phyloP scores from a whole-genome alignment of 2,113 vertebrate species.

The Plecturocebus donacophilus region DNA sequence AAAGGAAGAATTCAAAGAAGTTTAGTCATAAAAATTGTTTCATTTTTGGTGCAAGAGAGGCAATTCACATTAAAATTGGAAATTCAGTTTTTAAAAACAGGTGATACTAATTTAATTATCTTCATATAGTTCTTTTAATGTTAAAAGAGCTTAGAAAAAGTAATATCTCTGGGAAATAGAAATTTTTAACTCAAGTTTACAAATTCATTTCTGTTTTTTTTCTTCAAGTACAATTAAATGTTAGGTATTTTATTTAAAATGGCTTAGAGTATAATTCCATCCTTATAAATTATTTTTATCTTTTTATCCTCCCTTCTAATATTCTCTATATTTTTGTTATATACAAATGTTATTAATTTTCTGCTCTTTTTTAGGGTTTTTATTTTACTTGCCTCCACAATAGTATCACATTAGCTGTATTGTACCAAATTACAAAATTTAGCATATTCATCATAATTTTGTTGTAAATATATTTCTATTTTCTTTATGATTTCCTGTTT shows the following conservation, averaged over 20 bases:
- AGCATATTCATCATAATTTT: not conserved
- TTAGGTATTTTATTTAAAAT: not conserved
- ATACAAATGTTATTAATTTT: conserved; percentile 4
- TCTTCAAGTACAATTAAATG: not conserved
- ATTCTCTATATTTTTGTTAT: not conserved
- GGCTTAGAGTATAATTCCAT: not conserved
- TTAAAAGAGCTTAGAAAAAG: not conserved
- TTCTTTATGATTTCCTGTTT: not conserved
- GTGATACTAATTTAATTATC: not conserved
- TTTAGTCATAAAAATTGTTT: not conserved
- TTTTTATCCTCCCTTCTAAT: not conserved
- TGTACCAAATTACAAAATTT: not conserved
- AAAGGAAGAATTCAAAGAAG: not conserved
- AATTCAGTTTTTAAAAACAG: not conserved
- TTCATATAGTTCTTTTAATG: not conserved
- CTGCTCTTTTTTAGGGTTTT: not conserved
- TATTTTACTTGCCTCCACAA: not conserved
- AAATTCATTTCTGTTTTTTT: not conserved
- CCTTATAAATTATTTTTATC: not conserved
- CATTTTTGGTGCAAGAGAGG: not conserved
- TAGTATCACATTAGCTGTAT: not conserved
- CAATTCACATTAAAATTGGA: not conserved
- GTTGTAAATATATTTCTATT: not conserved
- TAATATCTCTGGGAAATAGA: not conserved
- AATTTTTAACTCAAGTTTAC: not conserved